A percentile compares a stretch with the other conserved stretches of the same genome.
Conservation (phyloP, 2,797 vertebrate species). For the Rhabdomys pumilio region DNA sequence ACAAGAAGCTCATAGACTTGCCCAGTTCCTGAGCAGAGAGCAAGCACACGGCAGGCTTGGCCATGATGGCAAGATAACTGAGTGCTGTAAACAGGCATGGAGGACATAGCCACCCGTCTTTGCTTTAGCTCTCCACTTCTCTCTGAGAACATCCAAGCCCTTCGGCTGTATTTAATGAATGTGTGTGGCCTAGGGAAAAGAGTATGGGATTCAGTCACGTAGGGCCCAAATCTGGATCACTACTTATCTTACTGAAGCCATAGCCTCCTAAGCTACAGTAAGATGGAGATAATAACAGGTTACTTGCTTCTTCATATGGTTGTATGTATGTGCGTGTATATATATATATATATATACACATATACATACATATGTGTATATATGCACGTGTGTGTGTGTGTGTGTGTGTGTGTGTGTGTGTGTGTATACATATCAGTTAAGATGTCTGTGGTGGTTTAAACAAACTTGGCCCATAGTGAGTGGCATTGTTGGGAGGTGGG, state of each 20-base stretch:
- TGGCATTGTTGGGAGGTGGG: neutral
- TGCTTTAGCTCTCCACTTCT: neutral
- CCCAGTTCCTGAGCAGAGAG: neutral
- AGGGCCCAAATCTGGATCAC: neutral
- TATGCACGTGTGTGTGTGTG: no score
- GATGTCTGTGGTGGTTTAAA: no score
- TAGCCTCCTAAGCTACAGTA: constrained; percentile 1
- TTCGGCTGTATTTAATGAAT: neutral
- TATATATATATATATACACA: no score
- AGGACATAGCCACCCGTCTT: neutral
- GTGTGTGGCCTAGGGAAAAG: neutral
- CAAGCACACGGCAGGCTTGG: no score
- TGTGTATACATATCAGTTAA: neutral
- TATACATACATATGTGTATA: no score
- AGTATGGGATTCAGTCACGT: neutral
- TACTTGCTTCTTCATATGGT: neutral
- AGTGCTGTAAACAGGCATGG: neutral
- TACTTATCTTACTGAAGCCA: neutral
- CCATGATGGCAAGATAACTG: neutral
- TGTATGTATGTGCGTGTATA: neutral
- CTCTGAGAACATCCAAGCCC: neutral
- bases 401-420: neutral
- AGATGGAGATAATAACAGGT: neutral
- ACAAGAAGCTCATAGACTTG: neutral
- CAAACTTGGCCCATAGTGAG: neutral